Conservation (phyloP, 2,797 vertebrate genomes). For the Chelidonichthys spinosus region DNA sequence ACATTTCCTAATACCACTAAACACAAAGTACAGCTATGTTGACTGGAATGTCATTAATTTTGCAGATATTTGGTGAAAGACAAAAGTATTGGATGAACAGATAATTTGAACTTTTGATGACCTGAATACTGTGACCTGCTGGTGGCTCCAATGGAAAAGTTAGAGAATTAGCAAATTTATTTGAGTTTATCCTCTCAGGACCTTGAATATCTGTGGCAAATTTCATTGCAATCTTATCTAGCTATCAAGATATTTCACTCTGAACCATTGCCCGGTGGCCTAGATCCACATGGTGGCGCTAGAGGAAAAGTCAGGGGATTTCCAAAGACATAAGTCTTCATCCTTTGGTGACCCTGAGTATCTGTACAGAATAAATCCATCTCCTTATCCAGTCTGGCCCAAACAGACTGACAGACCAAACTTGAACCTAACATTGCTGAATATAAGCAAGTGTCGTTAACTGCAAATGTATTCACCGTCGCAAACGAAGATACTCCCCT, state of each 20-base stretch:
- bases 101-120: no score
- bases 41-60: background rate
- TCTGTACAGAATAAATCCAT: background rate
- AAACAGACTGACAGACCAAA: background rate
- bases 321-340: background rate
- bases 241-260: background rate
- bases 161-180: background rate
- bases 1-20: background rate
- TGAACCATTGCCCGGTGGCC: background rate
- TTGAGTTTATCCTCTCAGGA: background rate
- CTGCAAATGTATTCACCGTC: constrained; percentile 14
- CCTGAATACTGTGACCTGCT: background rate
- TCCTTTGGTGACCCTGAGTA: background rate
- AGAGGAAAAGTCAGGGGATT: background rate
- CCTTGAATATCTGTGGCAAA: background rate
- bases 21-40: background rate
- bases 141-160: background rate
- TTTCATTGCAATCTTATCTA: background rate
- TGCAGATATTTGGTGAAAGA: background rate
- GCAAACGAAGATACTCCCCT: background rate
- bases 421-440: background rate
- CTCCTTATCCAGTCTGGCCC: background rate
- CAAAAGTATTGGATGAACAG: background rate
- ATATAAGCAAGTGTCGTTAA: background rate
- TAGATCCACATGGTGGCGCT: background rate